A percentile compares a stretch with the other conserved stretches of the same genome.
Evolutionary conservation across 2,113 vertebrate species (phyloP).

Genomic region (Fregata magnificens): DNA sequence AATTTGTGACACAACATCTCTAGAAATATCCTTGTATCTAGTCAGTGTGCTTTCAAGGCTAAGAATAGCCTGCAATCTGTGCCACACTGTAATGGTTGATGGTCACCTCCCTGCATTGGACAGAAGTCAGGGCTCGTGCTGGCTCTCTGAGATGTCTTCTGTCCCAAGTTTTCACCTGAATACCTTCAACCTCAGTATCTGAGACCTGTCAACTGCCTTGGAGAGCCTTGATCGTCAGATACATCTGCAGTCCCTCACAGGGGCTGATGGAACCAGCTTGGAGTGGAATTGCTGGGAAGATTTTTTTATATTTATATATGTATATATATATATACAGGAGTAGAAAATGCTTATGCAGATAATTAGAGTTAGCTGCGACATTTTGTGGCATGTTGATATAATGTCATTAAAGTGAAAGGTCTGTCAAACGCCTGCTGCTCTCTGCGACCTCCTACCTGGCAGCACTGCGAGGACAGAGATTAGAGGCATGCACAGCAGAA

Average conservation of each 20-base stretch:
- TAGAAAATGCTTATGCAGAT: constrained; percentile 42
- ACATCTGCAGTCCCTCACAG: background rate
- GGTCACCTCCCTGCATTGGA: background rate
- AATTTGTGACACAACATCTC: background rate
- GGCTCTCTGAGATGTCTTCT: background rate
- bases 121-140: constrained; percentile 7
- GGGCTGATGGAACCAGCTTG: background rate
- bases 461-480: background rate
- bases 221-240: background rate
- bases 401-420: constrained; percentile 27
- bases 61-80: constrained; percentile 44
- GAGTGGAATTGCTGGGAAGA: background rate
- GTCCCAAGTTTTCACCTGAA: constrained; percentile 3
- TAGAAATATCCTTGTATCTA: background rate
- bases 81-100: background rate
- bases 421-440: constrained; percentile 55
- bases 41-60: background rate
- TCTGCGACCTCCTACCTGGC: constrained; percentile 11
- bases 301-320: background rate
- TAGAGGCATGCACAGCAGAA: constrained; percentile 3
- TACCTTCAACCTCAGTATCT: background rate
- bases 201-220: background rate
- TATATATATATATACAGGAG: background rate
- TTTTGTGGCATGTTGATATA: constrained; percentile 10
- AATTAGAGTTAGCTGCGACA: background rate